Evolutionary conservation across 1,140 invertebrate genomes (phyloP).

Genomic region (Magallana ariakensis): DNA sequence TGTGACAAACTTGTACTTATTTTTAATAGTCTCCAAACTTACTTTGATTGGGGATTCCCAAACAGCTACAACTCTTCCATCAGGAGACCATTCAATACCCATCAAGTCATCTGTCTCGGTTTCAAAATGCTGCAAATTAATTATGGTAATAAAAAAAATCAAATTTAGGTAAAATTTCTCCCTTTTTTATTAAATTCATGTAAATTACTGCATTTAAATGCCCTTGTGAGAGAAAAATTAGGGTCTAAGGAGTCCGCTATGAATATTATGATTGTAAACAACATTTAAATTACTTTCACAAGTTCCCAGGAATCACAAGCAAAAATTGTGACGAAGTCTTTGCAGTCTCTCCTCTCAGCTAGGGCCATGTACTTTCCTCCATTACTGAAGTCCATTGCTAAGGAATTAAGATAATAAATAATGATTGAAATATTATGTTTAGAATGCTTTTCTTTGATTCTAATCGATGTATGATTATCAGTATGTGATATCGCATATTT

Average conservation of each 20-base stretch:
- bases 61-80: slow-evolving; percentile 77
- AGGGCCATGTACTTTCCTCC: slow-evolving; percentile 80
- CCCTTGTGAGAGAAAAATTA: too few relatives aligned
- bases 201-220: too few relatives aligned
- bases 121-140: slow-evolving; percentile 77
- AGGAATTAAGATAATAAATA: neutral
- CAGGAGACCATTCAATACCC: slow-evolving; percentile 79
- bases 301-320: slow-evolving; percentile 79
- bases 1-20: neutral
- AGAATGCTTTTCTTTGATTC: neutral
- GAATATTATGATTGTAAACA: neutral
- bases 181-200: too few relatives aligned
- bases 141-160: too few relatives aligned
- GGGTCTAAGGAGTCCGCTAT: neutral
- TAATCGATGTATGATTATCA: too few relatives aligned
- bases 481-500: too few relatives aligned
- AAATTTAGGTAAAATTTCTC: too few relatives aligned
- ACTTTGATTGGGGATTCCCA: slow-evolving; percentile 79
- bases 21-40: slow-evolving; percentile 29
- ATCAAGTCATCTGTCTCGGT: slow-evolving; percentile 78
- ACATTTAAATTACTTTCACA: slow-evolving; percentile 75
- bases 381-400: slow-evolving; percentile 77
- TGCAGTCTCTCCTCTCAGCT: slow-evolving; percentile 80
- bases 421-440: neutral
- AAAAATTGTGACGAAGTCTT: slow-evolving; percentile 81